phyloP scores from a whole-genome alignment of 2,888 invertebrate genomes.

The Formica aserva region DNA sequence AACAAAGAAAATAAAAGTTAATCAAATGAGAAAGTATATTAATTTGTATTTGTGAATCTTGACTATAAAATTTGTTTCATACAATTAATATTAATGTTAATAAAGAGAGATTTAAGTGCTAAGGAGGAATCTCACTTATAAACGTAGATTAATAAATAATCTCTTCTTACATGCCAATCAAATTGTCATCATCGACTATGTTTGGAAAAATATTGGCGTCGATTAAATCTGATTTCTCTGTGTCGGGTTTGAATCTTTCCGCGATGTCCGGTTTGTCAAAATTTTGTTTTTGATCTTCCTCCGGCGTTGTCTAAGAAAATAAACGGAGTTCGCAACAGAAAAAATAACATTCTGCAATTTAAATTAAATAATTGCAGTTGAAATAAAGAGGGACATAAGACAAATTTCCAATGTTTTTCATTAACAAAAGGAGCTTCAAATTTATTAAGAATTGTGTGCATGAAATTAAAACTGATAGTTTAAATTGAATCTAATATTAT shows the following conservation, averaged over 20 bases:
- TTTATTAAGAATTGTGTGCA: neutral
- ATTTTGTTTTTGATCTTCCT: neutral
- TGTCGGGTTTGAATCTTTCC: neutral
- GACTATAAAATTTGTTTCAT: neutral
- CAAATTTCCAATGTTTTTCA: neutral
- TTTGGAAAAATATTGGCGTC: neutral
- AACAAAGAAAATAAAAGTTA: neutral
- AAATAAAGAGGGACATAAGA: neutral
- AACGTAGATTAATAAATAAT: conserved; percentile 6
- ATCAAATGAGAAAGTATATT: neutral
- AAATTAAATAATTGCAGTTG: neutral
- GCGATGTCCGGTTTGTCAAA: neutral
- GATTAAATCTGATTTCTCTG: neutral
- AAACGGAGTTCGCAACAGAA: neutral
- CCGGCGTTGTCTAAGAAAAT: neutral
- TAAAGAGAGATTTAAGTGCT: neutral
- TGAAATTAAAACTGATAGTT: neutral
- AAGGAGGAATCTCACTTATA: neutral
- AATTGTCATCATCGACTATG: neutral
- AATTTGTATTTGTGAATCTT: neutral
- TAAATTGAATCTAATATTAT: neutral
- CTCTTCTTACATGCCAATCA: neutral
- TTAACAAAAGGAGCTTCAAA: neutral
- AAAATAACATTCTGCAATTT: neutral
- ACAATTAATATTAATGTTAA: neutral